A percentile compares a stretch with the other conserved stretches of the same genome.
These are phyloP conservation scores for Pandemis cinnamomeana DNA, from an alignment of 2,888 invertebrate species.

Conservation along the genomic window DNA sequence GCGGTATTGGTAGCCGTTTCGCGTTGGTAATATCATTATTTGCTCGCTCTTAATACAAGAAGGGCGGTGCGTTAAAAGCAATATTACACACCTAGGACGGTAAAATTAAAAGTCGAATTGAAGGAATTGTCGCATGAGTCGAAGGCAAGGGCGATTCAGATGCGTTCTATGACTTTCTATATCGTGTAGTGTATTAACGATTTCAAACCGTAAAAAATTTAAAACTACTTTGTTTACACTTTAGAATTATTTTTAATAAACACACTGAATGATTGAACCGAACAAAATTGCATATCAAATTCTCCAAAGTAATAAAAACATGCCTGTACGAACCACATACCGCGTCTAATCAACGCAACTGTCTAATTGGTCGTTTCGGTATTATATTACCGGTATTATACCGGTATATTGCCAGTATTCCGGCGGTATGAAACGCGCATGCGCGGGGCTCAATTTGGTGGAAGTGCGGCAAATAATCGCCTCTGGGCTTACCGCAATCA, in stretches of 20 bases:
- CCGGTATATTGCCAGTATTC: slow-evolving; percentile 53
- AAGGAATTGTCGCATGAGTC: no score
- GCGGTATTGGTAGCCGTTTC: slow-evolving; percentile 61
- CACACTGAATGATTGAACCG: not conserved
- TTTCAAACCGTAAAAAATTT: no score
- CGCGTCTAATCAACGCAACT: slow-evolving; percentile 38
- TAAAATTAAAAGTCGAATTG: not conserved
- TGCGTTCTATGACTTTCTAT: not conserved
- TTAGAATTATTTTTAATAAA: not conserved
- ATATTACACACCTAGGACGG: not conserved
- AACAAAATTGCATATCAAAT: slow-evolving; percentile 6
- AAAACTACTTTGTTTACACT: not conserved
- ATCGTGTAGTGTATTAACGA: no score
- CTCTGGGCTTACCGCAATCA: slow-evolving; percentile 69
- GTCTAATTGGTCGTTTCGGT: slow-evolving; percentile 56
- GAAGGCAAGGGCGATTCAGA: not conserved
- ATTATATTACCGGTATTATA: slow-evolving; percentile 52
- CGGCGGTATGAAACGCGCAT: slow-evolving; percentile 56
- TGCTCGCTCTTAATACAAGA: not conserved
- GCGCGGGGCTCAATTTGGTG: slow-evolving; percentile 77
- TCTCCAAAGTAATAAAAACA: slow-evolving; percentile 9
- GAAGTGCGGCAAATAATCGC: slow-evolving; percentile 80
- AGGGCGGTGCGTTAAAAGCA: no score
- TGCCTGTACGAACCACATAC: not conserved
- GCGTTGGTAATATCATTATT: slow-evolving; percentile 33